A percentile compares a stretch with the other conserved stretches of the same genome.
phyloP scores from a whole-genome alignment of 2,888 invertebrate genomes.

The Nebria salina region DNA sequence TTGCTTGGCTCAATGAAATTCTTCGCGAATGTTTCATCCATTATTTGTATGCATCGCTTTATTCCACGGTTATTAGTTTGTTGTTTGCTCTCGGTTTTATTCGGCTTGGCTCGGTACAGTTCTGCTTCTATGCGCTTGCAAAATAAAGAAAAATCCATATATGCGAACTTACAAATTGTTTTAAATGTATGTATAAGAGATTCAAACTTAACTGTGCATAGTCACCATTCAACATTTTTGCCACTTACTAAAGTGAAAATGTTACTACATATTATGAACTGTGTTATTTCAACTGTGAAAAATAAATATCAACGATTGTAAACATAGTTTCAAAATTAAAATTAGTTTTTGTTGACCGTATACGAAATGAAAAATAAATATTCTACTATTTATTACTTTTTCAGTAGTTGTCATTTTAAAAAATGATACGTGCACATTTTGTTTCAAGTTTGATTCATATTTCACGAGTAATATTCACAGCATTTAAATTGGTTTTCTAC shows the following conservation, averaged over 20 bases:
- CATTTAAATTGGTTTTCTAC: conserved; percentile 11
- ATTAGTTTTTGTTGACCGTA: conserved; percentile 32
- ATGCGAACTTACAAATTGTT: background rate
- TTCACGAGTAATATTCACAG: conserved; percentile 7
- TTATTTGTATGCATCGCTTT: conserved; percentile 15
- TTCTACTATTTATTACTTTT: conserved; percentile 37
- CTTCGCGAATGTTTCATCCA: background rate
- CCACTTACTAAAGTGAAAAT: too few species aligned
- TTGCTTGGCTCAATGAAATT: conserved; percentile 12
- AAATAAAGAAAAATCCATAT: background rate
- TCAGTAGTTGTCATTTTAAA: conserved; percentile 39
- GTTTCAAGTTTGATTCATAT: conserved; percentile 7
- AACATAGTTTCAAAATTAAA: background rate
- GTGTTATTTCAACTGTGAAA: background rate
- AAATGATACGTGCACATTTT: conserved; percentile 21
- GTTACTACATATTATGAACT: too few species aligned
- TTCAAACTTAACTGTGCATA: too few species aligned
- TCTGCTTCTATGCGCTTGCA: background rate
- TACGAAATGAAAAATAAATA: conserved; percentile 28
- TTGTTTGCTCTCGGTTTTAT: conserved; percentile 13
- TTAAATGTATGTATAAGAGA: background rate
- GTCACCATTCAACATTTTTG: too few species aligned
- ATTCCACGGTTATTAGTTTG: conserved; percentile 9
- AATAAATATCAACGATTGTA: background rate
- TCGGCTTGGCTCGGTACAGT: background rate